Evolutionary conservation across 1,140 invertebrate genomes (phyloP).

Genomic region (Harlomillsia oculata): DNA sequence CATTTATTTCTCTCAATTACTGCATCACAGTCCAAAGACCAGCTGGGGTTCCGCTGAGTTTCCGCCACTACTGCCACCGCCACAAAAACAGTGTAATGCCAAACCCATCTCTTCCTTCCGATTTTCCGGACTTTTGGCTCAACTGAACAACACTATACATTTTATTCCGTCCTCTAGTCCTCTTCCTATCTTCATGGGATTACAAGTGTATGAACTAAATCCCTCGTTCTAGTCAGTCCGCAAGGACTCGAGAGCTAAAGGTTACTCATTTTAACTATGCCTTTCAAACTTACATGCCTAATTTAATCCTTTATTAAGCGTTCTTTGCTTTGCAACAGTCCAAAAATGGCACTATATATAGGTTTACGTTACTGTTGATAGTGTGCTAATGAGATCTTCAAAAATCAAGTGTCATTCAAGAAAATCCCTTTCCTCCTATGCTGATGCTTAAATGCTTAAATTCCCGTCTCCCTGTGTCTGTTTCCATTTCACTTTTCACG

Average conservation of each 20-base stretch:
- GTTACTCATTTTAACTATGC: too few species aligned
- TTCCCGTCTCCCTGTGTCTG: too few species aligned
- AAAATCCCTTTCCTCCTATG: too few species aligned
- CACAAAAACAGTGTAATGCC: not conserved
- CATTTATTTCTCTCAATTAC: slow-evolving; percentile 29
- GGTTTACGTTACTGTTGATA: too few species aligned
- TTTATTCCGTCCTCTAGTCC: not conserved
- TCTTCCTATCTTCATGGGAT: not conserved
- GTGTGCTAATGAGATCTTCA: too few species aligned
- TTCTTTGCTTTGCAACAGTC: too few species aligned
- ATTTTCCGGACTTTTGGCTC: not conserved
- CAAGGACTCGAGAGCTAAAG: not conserved
- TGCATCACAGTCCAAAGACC: slow-evolving; percentile 8
- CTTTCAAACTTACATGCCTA: too few species aligned
- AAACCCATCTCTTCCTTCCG: not conserved
- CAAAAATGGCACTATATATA: too few species aligned
- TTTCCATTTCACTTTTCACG: too few species aligned
- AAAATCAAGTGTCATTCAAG: too few species aligned
- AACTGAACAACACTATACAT: not conserved
- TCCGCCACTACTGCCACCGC: slow-evolving; percentile 2
- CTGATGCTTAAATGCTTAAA: too few species aligned
- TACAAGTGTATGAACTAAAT: not conserved
- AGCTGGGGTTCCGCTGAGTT: not conserved
- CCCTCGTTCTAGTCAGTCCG: not conserved
- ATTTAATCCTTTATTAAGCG: too few species aligned